phyloP scores from a whole-genome alignment of 2,888 invertebrate genomes.

The Neocrepidodera transversa region DNA sequence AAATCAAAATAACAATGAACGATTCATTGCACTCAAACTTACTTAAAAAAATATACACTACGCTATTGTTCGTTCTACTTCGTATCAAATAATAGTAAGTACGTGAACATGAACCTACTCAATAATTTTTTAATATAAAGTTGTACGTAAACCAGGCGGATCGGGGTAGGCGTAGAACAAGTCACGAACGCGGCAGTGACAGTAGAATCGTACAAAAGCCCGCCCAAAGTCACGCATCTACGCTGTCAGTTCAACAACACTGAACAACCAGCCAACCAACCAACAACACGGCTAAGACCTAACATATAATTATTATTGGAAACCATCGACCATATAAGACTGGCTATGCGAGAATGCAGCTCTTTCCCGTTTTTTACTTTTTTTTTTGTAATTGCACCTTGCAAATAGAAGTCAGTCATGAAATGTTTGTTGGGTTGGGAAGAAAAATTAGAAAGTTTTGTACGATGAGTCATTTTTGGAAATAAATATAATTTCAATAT shows the following conservation, averaged over 20 bases:
- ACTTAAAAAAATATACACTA: no score
- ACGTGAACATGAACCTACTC: background rate
- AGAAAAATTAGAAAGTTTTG: background rate
- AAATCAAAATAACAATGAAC: no score
- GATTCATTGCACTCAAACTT: no score
- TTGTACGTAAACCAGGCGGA: conserved; percentile 48
- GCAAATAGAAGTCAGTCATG: conserved; percentile 33
- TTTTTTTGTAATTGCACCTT: conserved; percentile 39
- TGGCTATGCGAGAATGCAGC: conserved; percentile 45
- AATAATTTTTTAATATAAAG: conserved; percentile 13
- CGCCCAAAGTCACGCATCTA: conserved; percentile 59
- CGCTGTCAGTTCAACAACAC: conserved; percentile 55
- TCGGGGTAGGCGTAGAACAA: conserved; percentile 55
- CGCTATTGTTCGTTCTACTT: no score
- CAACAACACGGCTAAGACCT: conserved; percentile 53
- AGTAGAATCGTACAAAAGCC: conserved; percentile 54
- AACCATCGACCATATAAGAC: conserved; percentile 55
- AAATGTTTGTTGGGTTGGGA: conserved; percentile 3
- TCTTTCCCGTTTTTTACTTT: conserved; percentile 41
- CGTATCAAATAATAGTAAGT: no score
- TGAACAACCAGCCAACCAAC: conserved; percentile 55
- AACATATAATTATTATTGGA: conserved; percentile 60
- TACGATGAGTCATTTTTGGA: no score
- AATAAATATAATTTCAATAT: no score
- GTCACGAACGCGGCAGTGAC: conserved; percentile 58